phyloP scores from a whole-genome alignment of 2,888 invertebrate species.

The Macaria notata region DNA sequence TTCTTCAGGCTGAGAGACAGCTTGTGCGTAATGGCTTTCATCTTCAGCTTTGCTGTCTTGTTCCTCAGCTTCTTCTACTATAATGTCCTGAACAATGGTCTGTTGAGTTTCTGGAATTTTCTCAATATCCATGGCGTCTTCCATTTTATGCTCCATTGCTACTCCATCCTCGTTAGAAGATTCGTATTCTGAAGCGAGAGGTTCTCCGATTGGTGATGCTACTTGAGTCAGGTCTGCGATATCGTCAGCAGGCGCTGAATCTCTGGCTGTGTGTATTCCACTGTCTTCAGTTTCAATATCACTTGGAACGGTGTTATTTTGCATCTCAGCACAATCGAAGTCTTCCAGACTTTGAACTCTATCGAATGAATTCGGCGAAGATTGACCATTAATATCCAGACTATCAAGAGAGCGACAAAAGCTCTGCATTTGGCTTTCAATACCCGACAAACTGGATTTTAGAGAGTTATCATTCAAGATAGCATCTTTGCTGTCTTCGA shows the following conservation, averaged over 20 bases:
- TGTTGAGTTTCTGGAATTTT: constrained; percentile 48
- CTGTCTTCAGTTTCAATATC: constrained; percentile 90
- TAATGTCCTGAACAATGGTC: constrained; percentile 58
- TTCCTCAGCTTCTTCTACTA: constrained; percentile 73
- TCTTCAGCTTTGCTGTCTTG: constrained; percentile 67
- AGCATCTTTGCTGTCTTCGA: constrained; percentile 52
- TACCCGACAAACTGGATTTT: constrained; percentile 67
- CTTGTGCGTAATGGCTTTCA: constrained; percentile 72
- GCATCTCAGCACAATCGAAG: constrained; percentile 83
- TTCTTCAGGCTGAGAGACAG: constrained; percentile 71
- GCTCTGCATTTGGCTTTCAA: constrained; percentile 81
- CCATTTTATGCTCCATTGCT: constrained; percentile 58
- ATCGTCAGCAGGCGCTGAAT: constrained; percentile 89
- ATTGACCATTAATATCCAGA: constrained; percentile 82
- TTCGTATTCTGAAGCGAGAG: constrained; percentile 72
- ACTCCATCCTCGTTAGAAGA: constrained; percentile 71
- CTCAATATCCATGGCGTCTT: constrained; percentile 42
- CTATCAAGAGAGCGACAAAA: constrained; percentile 86
- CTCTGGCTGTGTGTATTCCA: constrained; percentile 90
- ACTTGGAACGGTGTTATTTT: constrained; percentile 79
- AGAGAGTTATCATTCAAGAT: constrained; percentile 55
- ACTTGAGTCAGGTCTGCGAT: constrained; percentile 83
- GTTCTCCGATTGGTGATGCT: constrained; percentile 73
- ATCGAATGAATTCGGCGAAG: constrained; percentile 81
- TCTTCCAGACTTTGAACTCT: constrained; percentile 85